Conservation (phyloP, 2,113 vertebrate species). For the Urocolius indicus region DNA sequence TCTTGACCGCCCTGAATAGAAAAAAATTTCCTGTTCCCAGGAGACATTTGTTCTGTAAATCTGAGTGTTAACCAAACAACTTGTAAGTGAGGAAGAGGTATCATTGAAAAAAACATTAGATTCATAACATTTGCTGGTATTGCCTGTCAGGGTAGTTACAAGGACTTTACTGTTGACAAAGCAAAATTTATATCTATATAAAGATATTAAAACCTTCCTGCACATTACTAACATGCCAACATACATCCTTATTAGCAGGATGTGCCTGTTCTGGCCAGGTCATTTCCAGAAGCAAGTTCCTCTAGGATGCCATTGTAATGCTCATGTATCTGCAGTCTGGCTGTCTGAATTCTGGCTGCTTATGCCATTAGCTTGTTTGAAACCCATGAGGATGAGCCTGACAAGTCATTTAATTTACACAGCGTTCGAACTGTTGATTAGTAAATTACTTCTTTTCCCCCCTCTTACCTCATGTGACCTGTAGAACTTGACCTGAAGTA, state of each 20-base stretch:
- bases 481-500: not conserved
- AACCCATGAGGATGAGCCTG: not conserved
- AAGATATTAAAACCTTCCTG: not conserved
- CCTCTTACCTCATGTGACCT: fast-evolving
- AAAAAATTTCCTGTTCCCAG: not conserved
- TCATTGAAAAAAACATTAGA: not conserved
- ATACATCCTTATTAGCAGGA: not conserved
- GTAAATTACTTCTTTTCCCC: not conserved
- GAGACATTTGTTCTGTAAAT: not conserved
- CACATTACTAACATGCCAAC: fast-evolving
- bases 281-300: not conserved
- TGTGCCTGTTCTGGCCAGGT: not conserved
- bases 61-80: not conserved
- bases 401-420: not conserved
- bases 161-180: not conserved
- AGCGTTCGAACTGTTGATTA: not conserved
- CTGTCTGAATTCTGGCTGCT: not conserved
- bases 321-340: not conserved
- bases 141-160: not conserved
- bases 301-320: not conserved
- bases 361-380: not conserved
- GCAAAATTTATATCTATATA: not conserved
- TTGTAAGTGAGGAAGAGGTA: not conserved
- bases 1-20: not conserved
- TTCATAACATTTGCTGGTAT: not conserved